Percentiles rank a stretch among this genome's conserved stretches.
phyloP scores from a whole-genome alignment of 2,888 invertebrate species.

The Nomada ruficornis region DNA sequence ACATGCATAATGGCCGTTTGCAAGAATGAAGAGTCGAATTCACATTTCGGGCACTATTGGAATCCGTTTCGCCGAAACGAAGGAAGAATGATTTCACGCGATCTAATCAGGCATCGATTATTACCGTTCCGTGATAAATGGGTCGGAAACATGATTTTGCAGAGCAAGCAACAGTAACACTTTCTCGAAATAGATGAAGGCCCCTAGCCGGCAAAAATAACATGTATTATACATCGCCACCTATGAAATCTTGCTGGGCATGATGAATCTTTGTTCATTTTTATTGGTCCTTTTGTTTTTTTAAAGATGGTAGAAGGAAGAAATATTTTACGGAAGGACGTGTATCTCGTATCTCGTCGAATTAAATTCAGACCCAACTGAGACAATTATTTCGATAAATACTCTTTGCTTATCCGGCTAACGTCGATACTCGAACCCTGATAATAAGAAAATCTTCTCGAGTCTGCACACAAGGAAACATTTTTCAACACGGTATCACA shows the following conservation, averaged over 20 bases:
- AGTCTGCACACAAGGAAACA: no score
- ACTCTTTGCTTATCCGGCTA: constrained; percentile 51
- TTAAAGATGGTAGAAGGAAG: constrained; percentile 13
- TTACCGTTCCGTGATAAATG: constrained; percentile 78
- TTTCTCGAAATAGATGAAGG: constrained; percentile 83
- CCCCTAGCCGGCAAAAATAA: constrained; percentile 82
- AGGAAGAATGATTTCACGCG: neutral
- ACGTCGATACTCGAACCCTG: constrained; percentile 55
- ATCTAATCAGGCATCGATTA: constrained; percentile 49
- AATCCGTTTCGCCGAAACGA: neutral
- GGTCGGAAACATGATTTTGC: constrained; percentile 80
- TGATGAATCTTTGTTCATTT: constrained; percentile 22
- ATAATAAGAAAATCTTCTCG: constrained; percentile 32
- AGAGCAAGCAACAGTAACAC: constrained; percentile 69
- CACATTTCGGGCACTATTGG: constrained; percentile 3
- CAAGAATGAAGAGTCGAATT: constrained; percentile 53
- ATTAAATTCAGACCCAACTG: constrained; percentile 61
- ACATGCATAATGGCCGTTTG: constrained; percentile 53
- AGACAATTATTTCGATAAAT: constrained; percentile 58
- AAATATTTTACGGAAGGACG: no score
- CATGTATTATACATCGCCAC: constrained; percentile 59
- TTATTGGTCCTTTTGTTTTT: neutral
- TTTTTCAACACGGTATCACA: no score
- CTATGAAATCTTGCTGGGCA: constrained; percentile 31
- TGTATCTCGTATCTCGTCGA: constrained; percentile 34